Evolutionary conservation across 2,888 invertebrate genomes (phyloP), one percentile per base, ranked within the genome.

Genomic region (Plutella xylostella): DNA sequence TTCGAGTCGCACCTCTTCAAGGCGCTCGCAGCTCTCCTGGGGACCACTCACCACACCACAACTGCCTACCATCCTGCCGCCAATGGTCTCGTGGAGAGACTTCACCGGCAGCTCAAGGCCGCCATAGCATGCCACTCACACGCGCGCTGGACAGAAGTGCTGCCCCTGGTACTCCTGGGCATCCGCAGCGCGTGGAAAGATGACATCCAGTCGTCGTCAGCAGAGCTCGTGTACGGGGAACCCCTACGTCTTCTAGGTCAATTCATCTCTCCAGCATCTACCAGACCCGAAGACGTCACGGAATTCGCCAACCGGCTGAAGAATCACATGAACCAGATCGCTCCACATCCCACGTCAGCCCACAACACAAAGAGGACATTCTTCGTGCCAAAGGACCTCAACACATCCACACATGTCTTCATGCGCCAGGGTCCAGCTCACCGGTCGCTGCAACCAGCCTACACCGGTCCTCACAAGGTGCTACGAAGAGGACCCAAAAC

Each of bases 31-130:
- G 12, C 2, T n/a, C 4, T 37, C 11, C 5, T 21, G 4, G 42
- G 37, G 9, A 9, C 31, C 7, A 46, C 50, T 12, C 51, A 49
- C 17, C 35, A 18, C 18, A 15, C 51, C 28, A 65, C 60, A 1
- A 63, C 65, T 0, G 51, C 63, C 12, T 67, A 67, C 48, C 64
- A 72, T 46, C 60, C 72, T 17, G 55, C 61, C 28, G 47, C 63
- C 1, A 73, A 76, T 42, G 71, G 68, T 0, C 53, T 70, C 37
- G 56, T 75, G 3, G 70, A 76, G 48, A 49, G 69, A 4, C 62
- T 60, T 43, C 72, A 75, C 49, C 50, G 71, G 1, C 53, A 58
- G 3, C 49, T 72, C 9, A 35, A 35, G 19, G 35, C 35, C 9
- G 35, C 35, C 9, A 14, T 35, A 14, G 17, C 14, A 9, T 22